Base-by-base conservation (phyloP, 2,888 invertebrate species). In the Dasysyrphus albostriatus region DNA sequence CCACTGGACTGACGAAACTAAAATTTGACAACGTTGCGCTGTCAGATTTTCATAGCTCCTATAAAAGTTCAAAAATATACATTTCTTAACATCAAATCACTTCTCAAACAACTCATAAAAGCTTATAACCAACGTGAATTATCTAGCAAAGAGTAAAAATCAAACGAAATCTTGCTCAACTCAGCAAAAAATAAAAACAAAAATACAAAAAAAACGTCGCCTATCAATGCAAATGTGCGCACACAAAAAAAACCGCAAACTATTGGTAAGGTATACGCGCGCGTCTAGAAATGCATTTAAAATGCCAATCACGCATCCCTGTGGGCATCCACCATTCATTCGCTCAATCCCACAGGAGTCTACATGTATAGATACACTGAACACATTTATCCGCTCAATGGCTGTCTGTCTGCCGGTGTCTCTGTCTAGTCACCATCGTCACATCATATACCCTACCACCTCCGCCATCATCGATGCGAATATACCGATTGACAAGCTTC, bases 251-350 rank as follows among this genome's bases (percentile, higher is more conserved):
- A 56, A 72, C 32, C 72, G 37, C 65, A 34, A 70, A 58, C 29
- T 19, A 19, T 51, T 32, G 29, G 47, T 16, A 5, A 16, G 29
- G 47, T 16, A 5, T 16, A 29, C 14, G 3, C 14, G 3, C 14
- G 29, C 24, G 69, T 69, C 39, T 61, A 59, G 0, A 54, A 12
- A 58, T 58, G 44, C 34, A 76, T 67, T 76, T 73, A 67, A 77
- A 81, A 85, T 81, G 80, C 84, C 81, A 81, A 81, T 85, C 84
- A 85, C 84, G 81, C 73, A 84, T 84, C 75, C 65, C 79, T 75
- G 79, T 83, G 79, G 78, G 79, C 83, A 83, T 83, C 79, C 63
- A 79, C 56, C 80, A 80, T 80, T 80, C 75, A 61, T 61, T 61
- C 8, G 69, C 49, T 77, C 81, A 73, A 77, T 85, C 81, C 67